These are phyloP conservation scores for Rotaria macrura DNA, from an alignment of 2,888 invertebrate genomes.

Conservation along the genomic window DNA sequence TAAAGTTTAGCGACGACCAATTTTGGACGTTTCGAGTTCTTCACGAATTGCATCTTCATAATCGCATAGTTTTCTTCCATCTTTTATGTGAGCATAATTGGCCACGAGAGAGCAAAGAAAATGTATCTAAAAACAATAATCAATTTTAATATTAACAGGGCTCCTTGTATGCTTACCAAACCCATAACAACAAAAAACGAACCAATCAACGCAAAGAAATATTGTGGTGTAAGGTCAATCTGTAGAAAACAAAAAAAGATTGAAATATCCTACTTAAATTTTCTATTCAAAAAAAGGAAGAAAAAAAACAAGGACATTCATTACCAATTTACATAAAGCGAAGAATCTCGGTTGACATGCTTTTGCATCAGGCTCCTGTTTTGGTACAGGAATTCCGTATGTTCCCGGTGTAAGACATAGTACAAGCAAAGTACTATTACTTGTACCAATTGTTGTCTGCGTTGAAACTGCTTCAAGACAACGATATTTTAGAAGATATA, in stretches of 20 bases:
- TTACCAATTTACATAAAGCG: conserved; percentile 25
- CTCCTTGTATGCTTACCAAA: neutral
- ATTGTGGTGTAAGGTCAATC: neutral
- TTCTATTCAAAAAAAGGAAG: neutral
- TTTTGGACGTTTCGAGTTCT: conserved; percentile 24
- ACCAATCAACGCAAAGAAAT: neutral
- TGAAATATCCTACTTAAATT: no score
- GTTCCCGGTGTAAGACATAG: conserved; percentile 24
- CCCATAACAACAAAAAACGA: conserved; percentile 12
- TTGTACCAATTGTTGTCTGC: neutral
- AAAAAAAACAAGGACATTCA: no score
- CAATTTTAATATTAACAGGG: neutral
- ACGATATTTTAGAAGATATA: conserved; percentile 28
- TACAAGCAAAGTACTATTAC: neutral
- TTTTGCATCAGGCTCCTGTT: conserved; percentile 12
- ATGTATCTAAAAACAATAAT: conserved; percentile 24
- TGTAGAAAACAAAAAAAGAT: neutral
- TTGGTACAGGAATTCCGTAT: conserved; percentile 25
- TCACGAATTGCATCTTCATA: conserved; percentile 33
- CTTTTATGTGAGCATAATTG: conserved; percentile 33
- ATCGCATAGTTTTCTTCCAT: conserved; percentile 29
- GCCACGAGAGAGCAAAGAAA: conserved; percentile 33
- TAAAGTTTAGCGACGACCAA: neutral
- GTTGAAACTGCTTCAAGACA: neutral
- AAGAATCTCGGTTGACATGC: conserved; percentile 21